These are phyloP conservation scores for Netelia melanura DNA, from an alignment of 2,888 invertebrate genomes.

Conservation along the genomic window DNA sequence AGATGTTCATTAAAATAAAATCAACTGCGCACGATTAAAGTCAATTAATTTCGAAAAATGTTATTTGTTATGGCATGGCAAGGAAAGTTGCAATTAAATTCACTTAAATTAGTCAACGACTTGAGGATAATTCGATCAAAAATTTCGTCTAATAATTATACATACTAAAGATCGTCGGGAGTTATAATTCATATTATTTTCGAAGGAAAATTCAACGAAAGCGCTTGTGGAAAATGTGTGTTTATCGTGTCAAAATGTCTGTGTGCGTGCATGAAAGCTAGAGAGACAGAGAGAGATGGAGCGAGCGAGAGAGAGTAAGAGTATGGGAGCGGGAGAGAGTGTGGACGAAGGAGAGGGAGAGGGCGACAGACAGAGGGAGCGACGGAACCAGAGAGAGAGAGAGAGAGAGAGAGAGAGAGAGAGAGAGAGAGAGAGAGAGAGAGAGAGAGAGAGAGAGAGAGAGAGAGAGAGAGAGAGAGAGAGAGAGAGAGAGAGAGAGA, in stretches of 20 bases:
- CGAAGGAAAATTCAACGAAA: not conserved
- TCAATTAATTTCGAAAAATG: not conserved
- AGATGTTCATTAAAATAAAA: conserved; percentile 10
- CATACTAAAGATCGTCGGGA: not conserved
- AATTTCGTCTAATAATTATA: not conserved
- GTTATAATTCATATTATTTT: not conserved
- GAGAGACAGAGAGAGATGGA: no score
- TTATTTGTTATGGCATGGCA: not conserved
- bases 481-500: not conserved
- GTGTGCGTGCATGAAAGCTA: no score
- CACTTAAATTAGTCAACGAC: not conserved
- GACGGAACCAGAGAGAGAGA: conserved; percentile 5
- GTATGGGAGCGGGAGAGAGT: no score
- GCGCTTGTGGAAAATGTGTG: not conserved
- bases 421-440: no score
- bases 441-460: not conserved
- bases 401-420: no score
- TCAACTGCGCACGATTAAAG: conserved; percentile 9
- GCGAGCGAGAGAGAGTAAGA: no score
- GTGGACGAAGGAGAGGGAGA: not conserved
- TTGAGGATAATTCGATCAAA: not conserved
- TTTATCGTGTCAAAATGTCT: no score
- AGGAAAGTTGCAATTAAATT: no score
- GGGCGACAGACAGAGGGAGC: not conserved
- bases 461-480: conserved; percentile 7